Conservation (phyloP, 2,113 vertebrate genomes). For the Aleadryas rufinucha region DNA sequence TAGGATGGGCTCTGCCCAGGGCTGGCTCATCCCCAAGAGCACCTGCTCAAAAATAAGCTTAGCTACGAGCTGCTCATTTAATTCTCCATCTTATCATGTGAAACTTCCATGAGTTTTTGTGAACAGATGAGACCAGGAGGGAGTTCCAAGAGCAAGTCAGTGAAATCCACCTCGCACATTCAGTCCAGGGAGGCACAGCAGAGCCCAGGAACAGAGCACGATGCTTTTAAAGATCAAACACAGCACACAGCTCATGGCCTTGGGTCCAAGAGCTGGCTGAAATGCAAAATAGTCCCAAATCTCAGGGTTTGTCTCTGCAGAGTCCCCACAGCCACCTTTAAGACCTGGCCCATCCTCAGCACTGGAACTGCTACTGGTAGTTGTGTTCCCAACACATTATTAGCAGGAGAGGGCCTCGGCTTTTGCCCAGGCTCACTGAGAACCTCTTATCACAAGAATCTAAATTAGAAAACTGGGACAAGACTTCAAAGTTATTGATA, state of each 20-base stretch:
- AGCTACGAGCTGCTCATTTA: not conserved
- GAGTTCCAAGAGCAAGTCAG: not conserved
- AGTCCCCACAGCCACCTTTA: not conserved
- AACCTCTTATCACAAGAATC: constrained; percentile 26
- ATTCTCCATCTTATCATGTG: not conserved
- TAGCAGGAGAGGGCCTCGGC: not conserved
- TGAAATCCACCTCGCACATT: fast-evolving
- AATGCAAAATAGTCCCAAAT: not conserved
- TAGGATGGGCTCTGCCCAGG: not conserved
- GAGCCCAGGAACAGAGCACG: not conserved
- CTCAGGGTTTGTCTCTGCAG: not conserved
- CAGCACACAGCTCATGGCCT: fast-evolving
- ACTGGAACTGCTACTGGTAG: not conserved
- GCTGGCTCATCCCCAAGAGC: not conserved
- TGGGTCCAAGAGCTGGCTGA: not conserved
- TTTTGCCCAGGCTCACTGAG: not conserved
- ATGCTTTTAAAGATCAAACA: not conserved
- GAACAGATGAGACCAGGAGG: not conserved
- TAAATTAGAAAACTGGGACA: constrained; percentile 44
- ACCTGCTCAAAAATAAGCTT: not conserved
- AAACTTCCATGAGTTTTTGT: not conserved
- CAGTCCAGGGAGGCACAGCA: not conserved
- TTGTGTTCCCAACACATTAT: not conserved
- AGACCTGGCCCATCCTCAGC: not conserved
- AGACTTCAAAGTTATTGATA: constrained; percentile 50